Evolutionary conservation across 2,797 vertebrate genomes (phyloP).

Genomic region (Neosalanx taihuensis): DNA sequence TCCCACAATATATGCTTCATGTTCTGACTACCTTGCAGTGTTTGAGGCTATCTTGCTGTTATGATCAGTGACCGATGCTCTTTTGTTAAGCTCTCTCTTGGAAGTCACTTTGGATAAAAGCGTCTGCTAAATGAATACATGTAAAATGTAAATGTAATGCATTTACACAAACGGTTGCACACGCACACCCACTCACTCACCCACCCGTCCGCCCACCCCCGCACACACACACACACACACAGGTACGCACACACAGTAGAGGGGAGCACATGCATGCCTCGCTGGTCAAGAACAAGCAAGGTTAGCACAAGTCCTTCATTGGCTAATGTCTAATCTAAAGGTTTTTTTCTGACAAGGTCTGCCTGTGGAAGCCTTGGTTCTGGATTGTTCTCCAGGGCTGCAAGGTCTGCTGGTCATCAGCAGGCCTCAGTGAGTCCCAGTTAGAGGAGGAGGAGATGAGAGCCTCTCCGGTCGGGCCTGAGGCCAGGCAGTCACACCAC

Average conservation of each 20-base stretch:
- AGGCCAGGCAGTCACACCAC: background rate
- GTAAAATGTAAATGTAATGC: background rate
- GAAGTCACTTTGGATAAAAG: too few species aligned
- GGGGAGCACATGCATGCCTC: slow-evolving; percentile 25
- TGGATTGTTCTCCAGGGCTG: background rate
- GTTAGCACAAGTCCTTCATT: slow-evolving; percentile 1
- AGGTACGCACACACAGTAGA: background rate
- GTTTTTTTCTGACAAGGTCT: slow-evolving; percentile 10
- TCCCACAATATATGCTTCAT: background rate
- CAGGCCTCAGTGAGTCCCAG: background rate
- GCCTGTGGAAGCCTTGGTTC: background rate
- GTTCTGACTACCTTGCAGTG: too few species aligned
- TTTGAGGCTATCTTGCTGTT: too few species aligned
- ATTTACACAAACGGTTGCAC: too few species aligned
- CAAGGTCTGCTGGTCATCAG: slow-evolving; percentile 1
- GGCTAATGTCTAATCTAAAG: background rate
- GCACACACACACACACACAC: slow-evolving; percentile 8
- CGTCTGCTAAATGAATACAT: too few species aligned
- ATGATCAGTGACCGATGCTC: too few species aligned
- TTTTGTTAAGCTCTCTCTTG: too few species aligned
- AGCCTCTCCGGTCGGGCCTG: background rate
- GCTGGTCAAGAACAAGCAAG: slow-evolving; percentile 1
- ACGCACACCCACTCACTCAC: background rate
- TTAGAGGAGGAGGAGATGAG: background rate
- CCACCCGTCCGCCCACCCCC: slow-evolving; percentile 12